Base-by-base conservation (phyloP, 2,888 invertebrate species). In the Tridacna crocea region DNA sequence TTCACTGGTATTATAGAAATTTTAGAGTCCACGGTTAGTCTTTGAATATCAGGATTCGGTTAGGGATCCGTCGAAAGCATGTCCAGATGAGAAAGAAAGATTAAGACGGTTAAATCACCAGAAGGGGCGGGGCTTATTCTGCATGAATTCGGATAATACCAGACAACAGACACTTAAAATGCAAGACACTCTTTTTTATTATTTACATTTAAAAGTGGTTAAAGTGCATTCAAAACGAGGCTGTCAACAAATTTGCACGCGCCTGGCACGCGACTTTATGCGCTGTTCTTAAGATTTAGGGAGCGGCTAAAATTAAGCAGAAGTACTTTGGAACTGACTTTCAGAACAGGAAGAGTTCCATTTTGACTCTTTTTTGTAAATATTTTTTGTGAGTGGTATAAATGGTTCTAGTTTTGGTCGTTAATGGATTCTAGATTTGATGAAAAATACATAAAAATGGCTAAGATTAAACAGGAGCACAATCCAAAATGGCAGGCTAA, bases 191-290 rank as follows among this genome's bases (percentile, higher is more conserved):
- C 80, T 81, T 83, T n/a, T 36, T 80, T 68, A 81, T 81, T 86
- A 86, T 83, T 83, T 86, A 81, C 83, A 83, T 84, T 84, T 83
- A 83, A 84, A 84, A 81, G 81, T 84, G 79, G 79, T 66, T 84
- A 76, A 82, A 82, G 81, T 84, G 79, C 79, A 79, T 74, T 79
- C 55, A 79, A 80, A 87, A 77, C 77, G 84, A 87, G 83, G 83
- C 82, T 84, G 87, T 84, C 84, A 87, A 84, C 84, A 82, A 83
- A 83, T 76, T 70, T 72, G 80, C 87, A 88, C 88, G 85, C 88
- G 87, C 80, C 83, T 36, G 85, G 84, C 85, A 87, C 85, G 84
- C 84, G 88, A 77, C 83, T 36, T 76, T 70, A 80, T 66, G 78
- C 79, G 77, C 78, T 76, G 66, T 76, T 80, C 55, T 76, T 81